phyloP scores from a whole-genome alignment of 2,113 vertebrate genomes.

The Argyrosomus japonicus region DNA sequence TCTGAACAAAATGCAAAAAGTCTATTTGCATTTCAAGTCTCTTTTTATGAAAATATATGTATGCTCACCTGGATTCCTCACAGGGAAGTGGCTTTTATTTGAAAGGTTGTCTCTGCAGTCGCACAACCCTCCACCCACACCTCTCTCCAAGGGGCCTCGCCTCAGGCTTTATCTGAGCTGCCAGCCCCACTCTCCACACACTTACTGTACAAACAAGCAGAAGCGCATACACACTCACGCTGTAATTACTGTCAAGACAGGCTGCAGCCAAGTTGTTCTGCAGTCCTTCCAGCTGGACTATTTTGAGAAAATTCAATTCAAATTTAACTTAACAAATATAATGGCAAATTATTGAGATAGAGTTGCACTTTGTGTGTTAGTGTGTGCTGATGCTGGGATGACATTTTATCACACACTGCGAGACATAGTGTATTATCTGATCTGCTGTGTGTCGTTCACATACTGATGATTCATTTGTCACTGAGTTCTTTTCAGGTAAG shows the following conservation, averaged over 20 bases:
- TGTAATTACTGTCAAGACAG: slow-evolving; percentile 66
- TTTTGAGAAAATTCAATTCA: slow-evolving; percentile 25
- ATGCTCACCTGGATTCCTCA: slow-evolving; percentile 55
- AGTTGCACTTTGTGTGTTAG: not conserved
- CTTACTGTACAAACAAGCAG: slow-evolving; percentile 66
- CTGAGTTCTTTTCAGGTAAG: not conserved
- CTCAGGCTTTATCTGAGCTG: slow-evolving; percentile 55
- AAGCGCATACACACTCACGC: slow-evolving; percentile 28
- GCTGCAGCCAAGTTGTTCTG: slow-evolving; percentile 47
- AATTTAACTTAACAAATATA: too few relatives aligned
- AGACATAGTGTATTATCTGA: not conserved
- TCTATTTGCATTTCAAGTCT: slow-evolving; percentile 31
- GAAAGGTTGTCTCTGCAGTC: slow-evolving; percentile 67
- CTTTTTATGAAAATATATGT: slow-evolving; percentile 55
- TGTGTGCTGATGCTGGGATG: not conserved
- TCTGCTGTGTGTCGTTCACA: not conserved
- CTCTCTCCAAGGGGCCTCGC: slow-evolving; percentile 56
- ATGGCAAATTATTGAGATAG: not conserved
- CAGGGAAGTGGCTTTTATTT: slow-evolving; percentile 70
- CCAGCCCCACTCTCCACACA: slow-evolving; percentile 54
- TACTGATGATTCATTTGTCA: not conserved
- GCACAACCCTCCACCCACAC: slow-evolving; percentile 61
- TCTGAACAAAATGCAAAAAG: not conserved
- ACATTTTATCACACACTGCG: not conserved
- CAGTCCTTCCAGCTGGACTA: slow-evolving; percentile 50